Evolutionary conservation across 2,797 vertebrate genomes (phyloP), one percentile per base, ranked within the genome.

Genomic region (Myoxocephalus aenaeus): DNA sequence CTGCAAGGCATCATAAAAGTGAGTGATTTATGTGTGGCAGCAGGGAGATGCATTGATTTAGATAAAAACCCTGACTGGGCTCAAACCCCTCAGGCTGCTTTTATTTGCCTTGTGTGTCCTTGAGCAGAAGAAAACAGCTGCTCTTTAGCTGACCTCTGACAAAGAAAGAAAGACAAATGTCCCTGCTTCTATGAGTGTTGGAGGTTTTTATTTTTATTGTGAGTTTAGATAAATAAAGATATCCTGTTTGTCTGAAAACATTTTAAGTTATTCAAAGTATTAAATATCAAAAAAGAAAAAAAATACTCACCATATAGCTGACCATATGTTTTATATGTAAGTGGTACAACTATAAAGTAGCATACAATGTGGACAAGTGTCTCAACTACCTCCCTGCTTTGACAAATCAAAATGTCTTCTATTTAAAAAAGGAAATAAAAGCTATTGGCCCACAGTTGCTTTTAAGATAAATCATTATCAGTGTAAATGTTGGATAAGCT

Each of bases 51-150:
- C 2, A 40, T 40, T 13, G 56, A 61, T 62, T 70, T 2, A 34
- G 10, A 38, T 14, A 29, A 56, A 62, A 1, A 66, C 85, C 80
- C 65, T 56, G 38, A 77, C 72, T 73, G 70, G 81, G 76, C 65
- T 83, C 2, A 42, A 73, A 8, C 11, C 27, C 61, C 17, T 63
- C 7, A 1, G 12, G 70, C 32, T 22, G 38, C 38, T 68, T 62
- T 42, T 14, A 51, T 32, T 54, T 72, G 42, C 36, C 27, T 25
- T 22, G 54, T 44, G 44, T 46, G n/a, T 12, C 66, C 61, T 64
- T 36, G 12, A 75, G 73, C 44, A 56, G 38, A 65, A 61, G 13
- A 54, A 46, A 18, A 13, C 9, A 57, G 29, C 44, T 17, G 10
- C 67, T 38, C 15, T 15, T 42, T 7, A 2, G 44, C 44, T 81